phyloP scores from a whole-genome alignment of 2,888 invertebrate genomes.

The Unio pictorum region DNA sequence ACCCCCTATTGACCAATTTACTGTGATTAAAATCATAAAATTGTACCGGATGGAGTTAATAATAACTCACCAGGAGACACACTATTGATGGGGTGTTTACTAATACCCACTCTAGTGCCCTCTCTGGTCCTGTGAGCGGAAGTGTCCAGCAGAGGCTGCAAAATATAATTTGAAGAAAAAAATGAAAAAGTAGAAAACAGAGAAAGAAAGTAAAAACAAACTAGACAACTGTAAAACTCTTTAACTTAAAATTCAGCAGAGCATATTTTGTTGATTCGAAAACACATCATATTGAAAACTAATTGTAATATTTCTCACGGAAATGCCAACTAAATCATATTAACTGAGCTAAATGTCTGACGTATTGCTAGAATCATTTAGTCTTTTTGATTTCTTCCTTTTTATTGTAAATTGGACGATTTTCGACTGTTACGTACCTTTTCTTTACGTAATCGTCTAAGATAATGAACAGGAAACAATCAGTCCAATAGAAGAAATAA shows the following conservation, averaged over 20 bases:
- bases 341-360: no score
- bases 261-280: background rate
- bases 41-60: background rate
- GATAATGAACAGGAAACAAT: no score
- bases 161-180: background rate
- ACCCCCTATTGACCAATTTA: no score
- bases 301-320: background rate
- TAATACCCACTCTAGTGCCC: constrained; percentile 34
- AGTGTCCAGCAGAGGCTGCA: constrained; percentile 24
- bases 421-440: no score
- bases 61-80: constrained; percentile 31
- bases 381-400: no score
- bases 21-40: no score
- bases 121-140: constrained; percentile 7
- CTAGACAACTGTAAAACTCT: no score
- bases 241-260: background rate
- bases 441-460: no score
- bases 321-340: no score
- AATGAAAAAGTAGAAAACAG: background rate
- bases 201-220: background rate
- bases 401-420: no score
- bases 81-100: constrained; percentile 27
- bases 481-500: no score
- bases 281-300: background rate
- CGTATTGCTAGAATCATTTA: no score